Conservation (phyloP, 2,888 invertebrate genomes). For the Lasioglossum pauxillum region DNA sequence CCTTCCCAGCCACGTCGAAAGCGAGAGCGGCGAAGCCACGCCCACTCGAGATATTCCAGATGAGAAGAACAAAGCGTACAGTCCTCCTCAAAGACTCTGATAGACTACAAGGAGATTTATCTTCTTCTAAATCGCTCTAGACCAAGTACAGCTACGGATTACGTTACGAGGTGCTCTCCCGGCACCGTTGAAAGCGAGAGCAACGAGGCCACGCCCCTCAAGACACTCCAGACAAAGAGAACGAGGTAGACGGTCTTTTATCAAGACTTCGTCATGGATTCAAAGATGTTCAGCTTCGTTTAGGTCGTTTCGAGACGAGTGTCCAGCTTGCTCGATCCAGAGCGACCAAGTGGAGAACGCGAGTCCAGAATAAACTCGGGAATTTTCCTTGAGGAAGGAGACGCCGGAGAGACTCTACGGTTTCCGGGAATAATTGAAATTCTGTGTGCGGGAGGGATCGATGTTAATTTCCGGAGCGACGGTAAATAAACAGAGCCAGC, state of each 20-base stretch:
- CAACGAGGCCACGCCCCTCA: neutral
- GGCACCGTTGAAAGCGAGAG: neutral
- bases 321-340: neutral
- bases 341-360: neutral
- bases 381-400: neutral
- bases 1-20: neutral
- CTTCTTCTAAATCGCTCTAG: neutral
- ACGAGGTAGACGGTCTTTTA: neutral
- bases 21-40: neutral
- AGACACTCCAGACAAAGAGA: neutral
- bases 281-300: neutral
- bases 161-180: neutral
- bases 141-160: neutral
- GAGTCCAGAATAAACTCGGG: neutral
- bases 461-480: conserved; percentile 3
- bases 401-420: neutral
- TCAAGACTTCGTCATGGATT: neutral
- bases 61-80: neutral
- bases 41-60: neutral
- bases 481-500: conserved; percentile 24
- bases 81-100: neutral
- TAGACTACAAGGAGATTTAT: neutral
- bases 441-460: neutral
- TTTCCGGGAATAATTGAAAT: conserved; percentile 1
- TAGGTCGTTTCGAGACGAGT: neutral